A percentile compares a stretch with the other conserved stretches of the same genome.
phyloP scores from a whole-genome alignment of 1,140 invertebrate genomes.

The Papilio polyxenes region DNA sequence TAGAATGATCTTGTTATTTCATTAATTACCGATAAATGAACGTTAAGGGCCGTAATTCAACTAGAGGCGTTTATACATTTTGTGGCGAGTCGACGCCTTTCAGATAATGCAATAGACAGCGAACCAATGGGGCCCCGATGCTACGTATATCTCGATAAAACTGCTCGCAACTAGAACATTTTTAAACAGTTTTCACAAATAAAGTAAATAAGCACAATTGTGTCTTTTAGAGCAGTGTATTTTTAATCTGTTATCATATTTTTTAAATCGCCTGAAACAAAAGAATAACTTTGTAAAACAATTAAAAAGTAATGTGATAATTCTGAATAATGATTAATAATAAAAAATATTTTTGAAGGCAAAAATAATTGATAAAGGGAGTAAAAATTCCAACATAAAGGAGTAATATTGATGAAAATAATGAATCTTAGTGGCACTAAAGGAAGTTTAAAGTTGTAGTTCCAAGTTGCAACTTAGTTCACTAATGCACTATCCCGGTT shows the following conservation, averaged over 20 bases:
- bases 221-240: no score
- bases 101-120: constrained; percentile 1
- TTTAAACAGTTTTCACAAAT: neutral
- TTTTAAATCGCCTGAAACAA: no score
- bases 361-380: no score
- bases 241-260: no score
- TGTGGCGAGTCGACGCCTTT: neutral
- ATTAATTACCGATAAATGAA: constrained; percentile 21
- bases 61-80: constrained; percentile 17
- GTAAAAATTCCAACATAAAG: neutral
- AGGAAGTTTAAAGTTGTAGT: neutral
- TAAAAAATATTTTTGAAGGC: no score
- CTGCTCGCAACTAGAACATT: neutral
- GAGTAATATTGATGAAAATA: neutral
- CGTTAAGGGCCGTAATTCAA: constrained; percentile 9
- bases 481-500: constrained; percentile 14
- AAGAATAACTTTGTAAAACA: no score
- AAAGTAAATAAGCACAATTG: no score
- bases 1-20: neutral
- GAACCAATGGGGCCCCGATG: neutral
- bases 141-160: neutral
- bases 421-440: neutral
- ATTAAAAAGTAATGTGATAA: no score
- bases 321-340: no score
- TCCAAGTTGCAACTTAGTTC: constrained; percentile 1